Percentiles rank a stretch among this genome's conserved stretches.
Evolutionary conservation across 37 sponge, comb jelly and placozoan genomes (phyloP).

Genomic region (Haliclona indistincta): DNA sequence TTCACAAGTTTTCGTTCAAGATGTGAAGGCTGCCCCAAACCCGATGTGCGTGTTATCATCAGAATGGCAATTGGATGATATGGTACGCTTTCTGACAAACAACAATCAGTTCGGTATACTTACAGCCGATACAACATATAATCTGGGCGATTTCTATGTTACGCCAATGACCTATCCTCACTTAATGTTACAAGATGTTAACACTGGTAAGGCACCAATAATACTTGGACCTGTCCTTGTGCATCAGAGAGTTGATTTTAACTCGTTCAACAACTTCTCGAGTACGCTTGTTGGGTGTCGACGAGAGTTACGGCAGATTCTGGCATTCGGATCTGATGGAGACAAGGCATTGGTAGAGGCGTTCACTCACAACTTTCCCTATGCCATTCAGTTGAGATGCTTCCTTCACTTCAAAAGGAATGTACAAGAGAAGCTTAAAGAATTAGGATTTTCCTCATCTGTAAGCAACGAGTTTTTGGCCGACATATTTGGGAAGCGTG

Average conservation of each 20-base stretch:
- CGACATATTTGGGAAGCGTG: constrained; percentile 53
- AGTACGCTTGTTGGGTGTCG: constrained; percentile 14
- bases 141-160: constrained; percentile 44
- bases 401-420: constrained; percentile 54
- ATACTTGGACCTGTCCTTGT: constrained; percentile 32
- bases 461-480: constrained; percentile 27
- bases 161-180: constrained; percentile 37
- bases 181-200: constrained; percentile 17
- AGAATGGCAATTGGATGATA: constrained; percentile 34
- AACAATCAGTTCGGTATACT: constrained; percentile 15
- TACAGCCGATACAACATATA: constrained; percentile 31
- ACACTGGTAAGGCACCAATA: constrained; percentile 23
- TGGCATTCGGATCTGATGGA: constrained; percentile 61
- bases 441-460: constrained; percentile 4
- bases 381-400: constrained; percentile 38
- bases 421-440: constrained; percentile 11
- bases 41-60: constrained; percentile 14
- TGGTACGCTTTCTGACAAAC: constrained; percentile 15
- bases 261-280: constrained; percentile 13
- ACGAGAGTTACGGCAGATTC: neutral
- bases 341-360: constrained; percentile 29
- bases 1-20: constrained; percentile 25
- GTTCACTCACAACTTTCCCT: constrained; percentile 39
- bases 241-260: constrained; percentile 28
- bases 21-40: constrained; percentile 39